Percentiles rank a stretch among this genome's conserved stretches.
Evolutionary conservation across 2,888 invertebrate species (phyloP).

Genomic region (Eupsilia transversa): DNA sequence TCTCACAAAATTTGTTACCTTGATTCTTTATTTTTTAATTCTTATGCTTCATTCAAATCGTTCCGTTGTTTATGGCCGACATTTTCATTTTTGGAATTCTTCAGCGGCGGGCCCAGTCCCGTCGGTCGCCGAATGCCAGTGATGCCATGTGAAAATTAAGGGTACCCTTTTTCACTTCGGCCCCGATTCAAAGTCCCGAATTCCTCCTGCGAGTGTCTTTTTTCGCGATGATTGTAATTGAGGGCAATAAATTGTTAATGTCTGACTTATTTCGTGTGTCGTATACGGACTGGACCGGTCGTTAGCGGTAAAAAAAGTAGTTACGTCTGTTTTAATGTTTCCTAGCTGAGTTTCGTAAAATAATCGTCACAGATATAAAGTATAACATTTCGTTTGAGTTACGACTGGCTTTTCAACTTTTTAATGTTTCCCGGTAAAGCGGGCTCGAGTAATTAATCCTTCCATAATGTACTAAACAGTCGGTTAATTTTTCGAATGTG

Average conservation of each 20-base stretch:
- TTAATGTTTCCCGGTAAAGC: constrained; percentile 84
- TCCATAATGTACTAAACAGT: constrained; percentile 79
- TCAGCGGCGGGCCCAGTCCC: constrained; percentile 71
- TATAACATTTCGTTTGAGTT: constrained; percentile 79
- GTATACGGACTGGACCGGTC: constrained; percentile 76
- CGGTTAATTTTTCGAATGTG: constrained; percentile 74
- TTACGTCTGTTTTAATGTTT: constrained; percentile 81
- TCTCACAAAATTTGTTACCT: constrained; percentile 87
- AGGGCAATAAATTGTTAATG: constrained; percentile 87
- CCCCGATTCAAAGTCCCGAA: constrained; percentile 83
- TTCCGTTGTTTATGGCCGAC: constrained; percentile 89
- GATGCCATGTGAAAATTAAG: constrained; percentile 89
- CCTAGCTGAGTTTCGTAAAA: constrained; percentile 78
- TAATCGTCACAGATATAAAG: constrained; percentile 78
- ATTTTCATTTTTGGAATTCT: constrained; percentile 90
- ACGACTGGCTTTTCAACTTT: constrained; percentile 78
- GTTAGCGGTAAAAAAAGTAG: constrained; percentile 81
- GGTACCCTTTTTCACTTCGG: constrained; percentile 85
- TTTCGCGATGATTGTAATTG: constrained; percentile 89
- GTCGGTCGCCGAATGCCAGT: constrained; percentile 81
- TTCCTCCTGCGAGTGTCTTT: constrained; percentile 82
- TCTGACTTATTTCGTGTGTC: constrained; percentile 82
- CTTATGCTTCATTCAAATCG: constrained; percentile 89
- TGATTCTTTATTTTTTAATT: constrained; percentile 85
- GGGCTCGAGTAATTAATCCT: constrained; percentile 81